Evolutionary conservation across 1,140 invertebrate genomes (phyloP), one percentile per base, ranked within the genome.

Genomic region (Bombyx mori): DNA sequence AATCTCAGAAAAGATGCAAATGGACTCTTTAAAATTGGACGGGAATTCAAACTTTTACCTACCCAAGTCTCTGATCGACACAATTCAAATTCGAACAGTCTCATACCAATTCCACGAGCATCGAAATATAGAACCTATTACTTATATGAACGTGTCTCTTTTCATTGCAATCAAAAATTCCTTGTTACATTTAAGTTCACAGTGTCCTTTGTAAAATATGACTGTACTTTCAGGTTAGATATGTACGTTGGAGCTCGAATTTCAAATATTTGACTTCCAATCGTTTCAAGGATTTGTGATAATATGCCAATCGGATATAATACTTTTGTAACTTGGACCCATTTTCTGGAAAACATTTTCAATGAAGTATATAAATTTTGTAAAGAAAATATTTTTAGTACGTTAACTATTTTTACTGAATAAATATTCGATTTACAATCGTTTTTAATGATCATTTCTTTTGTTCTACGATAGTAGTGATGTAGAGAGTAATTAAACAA

Each of bases 361-460:
- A 54, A 57, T 75, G 66, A 77, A 76, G 66, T 75, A 72, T 68
- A 51, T 56, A 81, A 79, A 71, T 75, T 78, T 70, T 75, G 73
- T 77, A 73, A 75, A 75, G n/a, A n/a, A n/a, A 35, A 35, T 35
- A 35, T 35, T 35, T 35, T 35, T 35, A 35, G 26, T 35, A 35
- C 26, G 26, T 3, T 1, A 35, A 3, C 26, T 35, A 35, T 35
- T 3, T 35, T 35, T 35, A 5, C 4, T 35, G 26, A 35, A 0
- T 35, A 35, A 35, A 35, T 47, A 8, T 47, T 10, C 12, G 12
- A 47, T 47, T 47, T 47, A 47, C 9, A 47, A 47, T 7, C 12
- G 45, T 47, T 47, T 46, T 8, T 46, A 46, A 46, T 35, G 2
- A 35, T 35, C 2, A 1, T 35, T 3, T 18, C 1, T 2, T 35